Base-by-base conservation (phyloP, 2,797 vertebrate species). In the Megaceryle alcyon region DNA sequence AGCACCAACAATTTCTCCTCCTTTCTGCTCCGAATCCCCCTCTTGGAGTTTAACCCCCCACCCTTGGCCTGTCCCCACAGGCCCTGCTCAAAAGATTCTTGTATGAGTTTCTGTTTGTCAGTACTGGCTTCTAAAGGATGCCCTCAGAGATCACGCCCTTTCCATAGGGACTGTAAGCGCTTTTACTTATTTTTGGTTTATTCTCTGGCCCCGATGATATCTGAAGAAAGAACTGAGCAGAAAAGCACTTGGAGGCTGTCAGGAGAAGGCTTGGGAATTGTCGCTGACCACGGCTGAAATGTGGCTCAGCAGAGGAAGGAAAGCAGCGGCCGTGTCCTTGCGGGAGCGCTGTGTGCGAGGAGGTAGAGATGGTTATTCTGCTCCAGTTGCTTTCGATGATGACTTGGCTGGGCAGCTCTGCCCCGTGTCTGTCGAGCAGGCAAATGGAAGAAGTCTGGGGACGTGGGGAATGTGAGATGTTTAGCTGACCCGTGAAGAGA, bases 401-500 rank as follows among this genome's bases (percentile, higher is more conserved):
- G 4, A 4, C 59, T 31, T 23, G 73, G 69, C 81, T 60, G 79
- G 70, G 61, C 14, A 17, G 60, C 82, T 49, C 21, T 89, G 82
- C 77, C 63, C 59, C 1, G 56, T 2, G 44, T 29, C 61, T 73
- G 87, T 39, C 17, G 14, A 59, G 44, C 43, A 14, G 66, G 57
- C 31, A 7, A 5, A 11, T 12, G 39, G 69, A 14, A 35, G 19
- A 7, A 5, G 29, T 4, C 54, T n/a, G 71, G 77, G 66, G 49
- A 8, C 16, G 0, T 7, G 56, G 59, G 61, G 22, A 12, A 5
- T 0, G 8, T 5, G 69, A 12, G 54, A 4, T 57, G 59, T 5
- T 33, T 18, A 23, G 14, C 64, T 3, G 6, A 16, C 3, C 75
- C 53, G 1, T 8, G 82, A 23, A 4, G 7, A 20, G 20, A 4